Evolutionary conservation across 1,140 invertebrate genomes (phyloP), one percentile per base, ranked within the genome.

Genomic region (Chionoecetes opilio): DNA sequence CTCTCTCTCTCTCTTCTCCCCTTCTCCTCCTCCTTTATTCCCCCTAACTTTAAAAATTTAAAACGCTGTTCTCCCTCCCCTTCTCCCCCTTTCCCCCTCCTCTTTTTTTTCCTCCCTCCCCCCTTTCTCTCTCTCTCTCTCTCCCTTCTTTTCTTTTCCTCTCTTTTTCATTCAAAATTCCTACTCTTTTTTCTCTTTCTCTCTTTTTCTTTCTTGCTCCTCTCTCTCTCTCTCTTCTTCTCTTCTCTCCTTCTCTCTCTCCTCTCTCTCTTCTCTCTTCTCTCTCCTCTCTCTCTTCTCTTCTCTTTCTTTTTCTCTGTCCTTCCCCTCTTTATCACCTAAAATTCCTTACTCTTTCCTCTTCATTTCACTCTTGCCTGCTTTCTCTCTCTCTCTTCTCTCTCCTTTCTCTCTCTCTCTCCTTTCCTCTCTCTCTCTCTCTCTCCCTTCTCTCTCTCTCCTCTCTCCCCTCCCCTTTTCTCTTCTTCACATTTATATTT

Each of bases 321-420:
- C 32, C 26, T 37, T 29, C 84, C 26, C 84, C 11, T 86, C 35
- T 29, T 86, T 21, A 5, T 37, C 84, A 29, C 29, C n/a, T n/a
- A n/a, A n/a, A n/a, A n/a, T n/a, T n/a, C n/a, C n/a, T n/a, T 84
- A 84, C 26, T 84, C 5, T 84, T 29, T 26, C 26, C 32, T 84
- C 82, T 84, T 8, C 26, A 5, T 84, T 26, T 84, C n/a, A 8
- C 82, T 29, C n/a, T n/a, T 26, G 5, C 32, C 26, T 26, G 5
- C 82, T 84, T 26, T 84, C 82, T 84, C 82, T 84, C 32, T n/a
- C n/a, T 84, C 82, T 84, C n/a, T 84, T 26, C 26, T 8, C 26
- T 26, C 26, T 26, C 8, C 82, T 84, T 8, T 84, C 82, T 84
- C n/a, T 84, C 82, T 84, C 82, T 84, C 86, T 35, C 34, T 88